Conservation (phyloP, 2,888 invertebrate genomes). For the Deilephila elpenor region DNA sequence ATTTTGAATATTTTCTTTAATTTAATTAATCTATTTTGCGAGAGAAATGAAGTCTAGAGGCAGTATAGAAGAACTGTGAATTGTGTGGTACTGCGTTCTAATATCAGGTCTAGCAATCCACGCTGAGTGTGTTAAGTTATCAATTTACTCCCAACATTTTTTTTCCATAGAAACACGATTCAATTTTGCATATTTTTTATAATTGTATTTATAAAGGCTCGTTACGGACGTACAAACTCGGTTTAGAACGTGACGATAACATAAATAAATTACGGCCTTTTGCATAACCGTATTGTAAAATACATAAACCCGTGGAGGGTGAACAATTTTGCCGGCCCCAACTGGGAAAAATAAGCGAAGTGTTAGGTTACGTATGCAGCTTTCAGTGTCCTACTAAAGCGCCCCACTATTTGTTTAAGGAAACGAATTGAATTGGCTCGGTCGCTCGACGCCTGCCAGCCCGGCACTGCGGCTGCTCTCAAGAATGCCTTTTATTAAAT, state of each 20-base stretch:
- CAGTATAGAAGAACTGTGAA: no score
- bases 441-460: neutral
- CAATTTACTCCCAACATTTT: no score
- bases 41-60: no score
- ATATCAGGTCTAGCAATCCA: no score
- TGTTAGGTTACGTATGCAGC: neutral
- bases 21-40: no score
- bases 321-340: neutral
- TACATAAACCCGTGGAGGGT: neutral
- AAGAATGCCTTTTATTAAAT: conserved; percentile 4
- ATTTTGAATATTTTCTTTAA: no score
- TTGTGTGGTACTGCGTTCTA: no score
- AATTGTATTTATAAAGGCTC: neutral
- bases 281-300: neutral
- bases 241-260: neutral
- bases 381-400: neutral
- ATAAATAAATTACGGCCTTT: neutral
- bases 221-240: neutral
- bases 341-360: neutral
- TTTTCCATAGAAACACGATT: neutral
- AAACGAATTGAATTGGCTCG: neutral
- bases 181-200: neutral
- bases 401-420: neutral
- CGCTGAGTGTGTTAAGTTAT: no score
- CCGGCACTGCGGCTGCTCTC: neutral